phyloP scores from a whole-genome alignment of 2,113 vertebrate genomes.

The Potamarius usumacintae region DNA sequence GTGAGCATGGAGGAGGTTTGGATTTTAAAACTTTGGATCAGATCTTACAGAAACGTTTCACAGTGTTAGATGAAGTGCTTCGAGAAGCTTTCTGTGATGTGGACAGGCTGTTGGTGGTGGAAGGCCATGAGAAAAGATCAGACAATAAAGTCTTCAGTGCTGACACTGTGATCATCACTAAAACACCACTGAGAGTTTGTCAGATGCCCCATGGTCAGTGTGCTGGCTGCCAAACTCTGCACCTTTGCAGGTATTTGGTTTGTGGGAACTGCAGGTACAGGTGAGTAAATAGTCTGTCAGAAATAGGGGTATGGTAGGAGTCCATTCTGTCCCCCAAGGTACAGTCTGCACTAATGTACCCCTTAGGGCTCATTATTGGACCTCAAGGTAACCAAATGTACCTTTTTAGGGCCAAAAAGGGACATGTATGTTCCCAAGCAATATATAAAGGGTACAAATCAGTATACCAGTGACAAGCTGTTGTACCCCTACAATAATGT shows the following conservation, averaged over 20 bases:
- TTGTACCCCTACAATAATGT: too few species aligned
- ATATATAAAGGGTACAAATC: too few species aligned
- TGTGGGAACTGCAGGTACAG: conserved; percentile 68
- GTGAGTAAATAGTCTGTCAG: conserved; percentile 54
- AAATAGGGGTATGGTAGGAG: too few species aligned
- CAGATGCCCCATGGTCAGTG: conserved; percentile 58
- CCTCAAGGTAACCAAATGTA: too few species aligned
- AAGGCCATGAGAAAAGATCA: not conserved
- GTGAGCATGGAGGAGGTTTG: conserved; percentile 64
- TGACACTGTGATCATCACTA: conserved; percentile 64
- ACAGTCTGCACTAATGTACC: too few species aligned
- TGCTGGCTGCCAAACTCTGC: conserved; percentile 58
- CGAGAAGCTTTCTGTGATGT: conserved; percentile 54
- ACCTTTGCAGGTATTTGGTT: conserved; percentile 68
- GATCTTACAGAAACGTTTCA: conserved; percentile 35
- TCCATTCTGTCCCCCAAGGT: too few species aligned
- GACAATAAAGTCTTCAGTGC: conserved; percentile 2
- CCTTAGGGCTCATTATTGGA: too few species aligned
- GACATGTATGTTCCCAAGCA: too few species aligned
- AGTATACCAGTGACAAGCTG: too few species aligned
- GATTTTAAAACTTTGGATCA: conserved; percentile 53
- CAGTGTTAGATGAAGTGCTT: conserved; percentile 36
- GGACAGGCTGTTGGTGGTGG: conserved; percentile 52
- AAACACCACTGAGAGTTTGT: conserved; percentile 67
- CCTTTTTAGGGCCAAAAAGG: too few species aligned